Conservation (phyloP, 2,797 vertebrate species). For the Limnodromus scolopaceus region DNA sequence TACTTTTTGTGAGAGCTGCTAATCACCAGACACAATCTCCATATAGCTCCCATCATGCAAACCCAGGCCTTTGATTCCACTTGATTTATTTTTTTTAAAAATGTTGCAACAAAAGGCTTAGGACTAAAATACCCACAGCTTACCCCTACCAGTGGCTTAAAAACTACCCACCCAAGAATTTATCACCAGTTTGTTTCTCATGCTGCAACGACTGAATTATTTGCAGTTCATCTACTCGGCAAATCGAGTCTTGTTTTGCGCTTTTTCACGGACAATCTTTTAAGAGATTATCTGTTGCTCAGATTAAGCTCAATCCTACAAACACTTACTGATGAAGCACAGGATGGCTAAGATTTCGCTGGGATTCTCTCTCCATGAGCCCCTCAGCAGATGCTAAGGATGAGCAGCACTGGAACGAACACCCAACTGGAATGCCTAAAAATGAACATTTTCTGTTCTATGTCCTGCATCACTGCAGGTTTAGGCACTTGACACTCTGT, state of each 20-base stretch:
- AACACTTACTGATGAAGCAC: background rate
- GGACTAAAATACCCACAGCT: background rate
- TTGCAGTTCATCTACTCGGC: background rate
- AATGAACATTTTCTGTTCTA: background rate
- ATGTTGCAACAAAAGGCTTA: background rate
- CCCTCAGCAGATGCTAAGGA: background rate
- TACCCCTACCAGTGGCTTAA: background rate
- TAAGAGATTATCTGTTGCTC: background rate
- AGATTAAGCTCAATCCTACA: background rate
- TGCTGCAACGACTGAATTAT: background rate
- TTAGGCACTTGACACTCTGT: background rate
- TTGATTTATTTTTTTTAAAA: background rate
- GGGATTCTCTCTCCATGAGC: background rate
- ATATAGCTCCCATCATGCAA: background rate
- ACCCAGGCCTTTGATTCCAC: conserved; percentile 1
- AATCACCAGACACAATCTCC: background rate
- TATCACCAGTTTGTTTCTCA: background rate
- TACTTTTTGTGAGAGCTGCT: conserved; percentile 76
- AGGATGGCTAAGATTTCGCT: background rate
- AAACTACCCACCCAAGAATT: background rate
- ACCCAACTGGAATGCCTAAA: background rate
- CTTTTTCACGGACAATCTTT: background rate
- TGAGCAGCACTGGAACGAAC: background rate
- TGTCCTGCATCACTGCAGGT: background rate
- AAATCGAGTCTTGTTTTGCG: background rate